phyloP scores from a whole-genome alignment of 2,888 invertebrate genomes.

The Melanophora roralis region DNA sequence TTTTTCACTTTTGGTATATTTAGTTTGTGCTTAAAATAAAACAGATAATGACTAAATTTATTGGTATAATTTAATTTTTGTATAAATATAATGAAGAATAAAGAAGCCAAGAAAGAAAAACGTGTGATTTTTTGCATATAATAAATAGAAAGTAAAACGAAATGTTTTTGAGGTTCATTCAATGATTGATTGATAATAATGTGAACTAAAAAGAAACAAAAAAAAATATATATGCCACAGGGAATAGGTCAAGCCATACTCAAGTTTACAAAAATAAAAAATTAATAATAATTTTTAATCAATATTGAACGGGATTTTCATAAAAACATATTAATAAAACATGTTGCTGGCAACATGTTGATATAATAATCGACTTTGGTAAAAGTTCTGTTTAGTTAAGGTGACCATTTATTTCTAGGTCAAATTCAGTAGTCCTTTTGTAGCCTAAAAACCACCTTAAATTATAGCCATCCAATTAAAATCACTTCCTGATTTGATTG shows the following conservation, averaged over 20 bases:
- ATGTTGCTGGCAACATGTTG: not conserved
- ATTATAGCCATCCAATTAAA: no score
- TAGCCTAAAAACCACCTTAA: no score
- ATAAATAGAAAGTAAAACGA: conserved; percentile 33
- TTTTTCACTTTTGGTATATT: not conserved
- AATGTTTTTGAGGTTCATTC: conserved; percentile 13
- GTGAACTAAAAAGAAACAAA: not conserved
- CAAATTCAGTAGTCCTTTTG: no score
- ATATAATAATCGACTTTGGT: no score
- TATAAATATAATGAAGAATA: not conserved
- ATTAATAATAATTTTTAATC: no score
- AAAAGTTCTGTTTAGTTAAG: no score
- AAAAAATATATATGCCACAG: not conserved
- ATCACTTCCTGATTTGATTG: no score
- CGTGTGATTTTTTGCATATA: conserved; percentile 1
- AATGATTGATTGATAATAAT: conserved; percentile 1
- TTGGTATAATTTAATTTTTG: not conserved
- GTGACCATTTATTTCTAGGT: no score
- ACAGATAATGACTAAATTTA: conserved; percentile 43
- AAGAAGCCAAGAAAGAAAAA: not conserved
- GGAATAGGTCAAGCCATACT: not conserved
- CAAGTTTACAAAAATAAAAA: no score
- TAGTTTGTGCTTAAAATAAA: conserved; percentile 18
- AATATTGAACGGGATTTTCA: no score
- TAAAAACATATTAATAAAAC: no score